Evolutionary conservation across 1,140 invertebrate species (phyloP).

Genomic region (Ostrea edulis): DNA sequence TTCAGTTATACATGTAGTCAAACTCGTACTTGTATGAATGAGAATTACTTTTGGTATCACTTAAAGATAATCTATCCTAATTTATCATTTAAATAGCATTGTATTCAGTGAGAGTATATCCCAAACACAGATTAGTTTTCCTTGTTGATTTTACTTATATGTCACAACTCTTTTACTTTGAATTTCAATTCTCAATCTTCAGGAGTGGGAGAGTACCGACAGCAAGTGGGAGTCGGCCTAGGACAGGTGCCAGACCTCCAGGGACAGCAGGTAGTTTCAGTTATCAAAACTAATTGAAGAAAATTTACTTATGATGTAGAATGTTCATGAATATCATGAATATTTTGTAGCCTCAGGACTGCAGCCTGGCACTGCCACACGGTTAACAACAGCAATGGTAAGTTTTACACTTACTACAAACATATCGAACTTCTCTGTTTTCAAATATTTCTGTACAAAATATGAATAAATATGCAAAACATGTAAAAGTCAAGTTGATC

Average conservation of each 20-base stretch:
- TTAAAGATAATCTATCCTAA: too few relatives aligned
- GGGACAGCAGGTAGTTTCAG: constrained; percentile 57
- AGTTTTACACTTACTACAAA: constrained; percentile 11
- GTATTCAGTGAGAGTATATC: too few relatives aligned
- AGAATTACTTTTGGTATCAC: too few relatives aligned
- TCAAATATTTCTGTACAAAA: too few relatives aligned
- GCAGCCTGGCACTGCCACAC: constrained; percentile 77
- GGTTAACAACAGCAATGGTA: constrained; percentile 79
- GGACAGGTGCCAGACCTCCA: constrained; percentile 55
- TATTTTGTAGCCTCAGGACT: constrained; percentile 66
- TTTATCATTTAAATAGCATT: too few relatives aligned
- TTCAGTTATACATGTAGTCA: too few relatives aligned
- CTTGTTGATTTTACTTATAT: too few relatives aligned
- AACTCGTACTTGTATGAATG: too few relatives aligned
- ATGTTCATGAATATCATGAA: background rate
- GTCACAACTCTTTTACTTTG: too few relatives aligned
- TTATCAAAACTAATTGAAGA: background rate
- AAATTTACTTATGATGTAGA: background rate
- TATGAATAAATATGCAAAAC: too few relatives aligned
- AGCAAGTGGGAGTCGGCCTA: constrained; percentile 62
- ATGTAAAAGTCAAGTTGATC: too few relatives aligned
- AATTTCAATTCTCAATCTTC: background rate
- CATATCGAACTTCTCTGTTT: background rate
- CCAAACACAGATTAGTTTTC: too few relatives aligned
- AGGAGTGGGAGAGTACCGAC: constrained; percentile 66